Base-by-base conservation (phyloP, 2,888 invertebrate genomes). In the Dicyrtoma fusca region DNA sequence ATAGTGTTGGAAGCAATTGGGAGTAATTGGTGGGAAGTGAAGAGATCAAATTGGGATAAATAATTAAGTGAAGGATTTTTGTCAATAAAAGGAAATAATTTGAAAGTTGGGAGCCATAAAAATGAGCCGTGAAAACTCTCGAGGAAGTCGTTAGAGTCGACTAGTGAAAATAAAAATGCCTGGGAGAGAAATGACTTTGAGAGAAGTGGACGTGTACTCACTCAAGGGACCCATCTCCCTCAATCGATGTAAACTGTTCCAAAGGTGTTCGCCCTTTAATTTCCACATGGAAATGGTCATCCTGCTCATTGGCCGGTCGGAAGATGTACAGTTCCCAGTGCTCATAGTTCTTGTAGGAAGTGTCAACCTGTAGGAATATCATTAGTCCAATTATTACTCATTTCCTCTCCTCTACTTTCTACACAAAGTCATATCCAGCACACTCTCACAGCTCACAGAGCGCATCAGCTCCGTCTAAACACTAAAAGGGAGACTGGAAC, bases 281-380 rank as follows among this genome's bases (percentile, higher is more conserved):
- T 65, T 72, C 61, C 47, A 76, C 51, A 62, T 65, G 44, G 69
- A 44, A 45, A 47, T 47, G 59, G 75, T 70, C 72, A 53, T 13
- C 42, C 34, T 68, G 14, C 25, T 45, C 61, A 4, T 47, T 21
- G 21, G 21, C 11, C 21, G 11, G 51, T 47, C 25, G 34, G 14
- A 23, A 19, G 64, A 55, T 42, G 70, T 66, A 13, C 14, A 77
- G 45, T 13, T 77, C 69, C 75, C 76, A 76, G 21, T 68, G 64
- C 42, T 74, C 71, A 21, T 72, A 72, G 25, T 73, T 75, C 17
- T 55, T 61, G 34, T 74, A 68, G 8, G 76, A 75, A 1, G 79
- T 78, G 47, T 77, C 74, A 47, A 76, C 75, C 76, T 78, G 73
- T 75, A 75, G 70, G 68, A 71, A 59, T 42, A 66, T 42, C 57